These are phyloP conservation scores for Antitype chi DNA, from an alignment of 2,888 invertebrate genomes.

Conservation along the genomic window DNA sequence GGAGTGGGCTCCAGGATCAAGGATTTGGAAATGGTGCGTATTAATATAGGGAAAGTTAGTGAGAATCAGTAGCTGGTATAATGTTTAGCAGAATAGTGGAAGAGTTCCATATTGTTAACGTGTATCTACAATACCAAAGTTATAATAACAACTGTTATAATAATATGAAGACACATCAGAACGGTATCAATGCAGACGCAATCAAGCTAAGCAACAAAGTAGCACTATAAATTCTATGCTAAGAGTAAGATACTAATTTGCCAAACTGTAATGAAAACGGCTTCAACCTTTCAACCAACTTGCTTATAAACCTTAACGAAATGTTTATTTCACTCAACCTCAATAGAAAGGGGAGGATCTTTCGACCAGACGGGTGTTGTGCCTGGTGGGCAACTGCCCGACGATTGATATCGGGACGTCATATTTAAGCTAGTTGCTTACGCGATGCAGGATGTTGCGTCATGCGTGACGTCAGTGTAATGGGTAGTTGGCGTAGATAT, in stretches of 20 bases:
- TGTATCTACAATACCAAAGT: not conserved
- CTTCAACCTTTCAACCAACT: not conserved
- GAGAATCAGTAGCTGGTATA: not conserved
- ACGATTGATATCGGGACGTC: too few relatives aligned
- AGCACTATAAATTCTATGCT: not conserved
- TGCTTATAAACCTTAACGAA: not conserved
- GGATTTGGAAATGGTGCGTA: slow-evolving; percentile 91
- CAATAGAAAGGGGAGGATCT: too few relatives aligned
- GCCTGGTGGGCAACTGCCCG: too few relatives aligned
- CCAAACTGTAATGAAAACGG: not conserved
- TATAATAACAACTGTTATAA: not conserved
- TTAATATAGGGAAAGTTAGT: not conserved
- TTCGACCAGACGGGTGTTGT: too few relatives aligned
- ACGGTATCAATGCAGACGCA: not conserved
- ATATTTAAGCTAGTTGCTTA: too few relatives aligned
- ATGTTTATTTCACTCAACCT: not conserved
- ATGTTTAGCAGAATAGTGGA: not conserved
- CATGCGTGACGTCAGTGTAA: too few relatives aligned
- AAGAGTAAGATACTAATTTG: not conserved
- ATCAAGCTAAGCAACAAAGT: not conserved
- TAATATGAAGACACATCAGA: not conserved
- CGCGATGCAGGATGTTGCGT: too few relatives aligned
- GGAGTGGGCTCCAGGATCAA: slow-evolving; percentile 94
- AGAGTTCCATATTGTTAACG: not conserved
- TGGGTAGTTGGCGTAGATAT: too few relatives aligned